Evolutionary conservation across 2,888 invertebrate species (phyloP), one percentile per base, ranked within the genome.

Genomic region (Thelaira solivaga): DNA sequence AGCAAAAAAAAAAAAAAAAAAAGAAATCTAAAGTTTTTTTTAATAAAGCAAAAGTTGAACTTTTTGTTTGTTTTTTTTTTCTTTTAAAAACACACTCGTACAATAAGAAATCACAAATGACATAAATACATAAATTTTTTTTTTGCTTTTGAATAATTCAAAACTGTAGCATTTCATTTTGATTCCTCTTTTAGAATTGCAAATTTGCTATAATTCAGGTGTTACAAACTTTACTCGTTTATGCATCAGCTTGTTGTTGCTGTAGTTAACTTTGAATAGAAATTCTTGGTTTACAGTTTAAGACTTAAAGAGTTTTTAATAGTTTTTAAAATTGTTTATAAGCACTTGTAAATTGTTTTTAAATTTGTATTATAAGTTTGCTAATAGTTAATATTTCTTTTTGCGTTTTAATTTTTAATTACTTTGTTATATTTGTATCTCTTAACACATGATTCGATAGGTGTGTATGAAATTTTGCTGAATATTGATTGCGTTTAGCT

Each of bases 161-260:
- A 3, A 45, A 55, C 45, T 55, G 34, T 36, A 10, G 3, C 18
- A 36, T 34, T 55, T 20, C 16, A 31, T 45, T 59, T 34, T 16
- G 6, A 16, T 20, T 41, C n/a, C 39, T 18, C n/a, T 47, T 29
- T 29, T 49, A n/a, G 22, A 43, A 61, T 51, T 69, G 39, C 59
- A 51, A 69, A 69, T 59, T 7, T 59, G 29, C 4, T n/a, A n/a
- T n/a, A 22, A 1, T 22, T 51, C 51, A 51, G 34, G 41, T 69
- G 61, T 7, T 20, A 29, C 41, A 24, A 26, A 31, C 22, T 59
- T 49, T 6, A 13, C 11, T 24, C 18, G 20, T 24, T 64, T 10
- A 16, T 8, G 13, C 49, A 39, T 43, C 20, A 43, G 29, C 8
- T 43, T 59, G n/a, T n/a, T n/a, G n/a, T n/a, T n/a, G n/a, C n/a